Percentiles rank a stretch among this genome's conserved stretches.
These are phyloP conservation scores for Etheostoma spectabile DNA, from an alignment of 2,113 vertebrate genomes.

Conservation along the genomic window DNA sequence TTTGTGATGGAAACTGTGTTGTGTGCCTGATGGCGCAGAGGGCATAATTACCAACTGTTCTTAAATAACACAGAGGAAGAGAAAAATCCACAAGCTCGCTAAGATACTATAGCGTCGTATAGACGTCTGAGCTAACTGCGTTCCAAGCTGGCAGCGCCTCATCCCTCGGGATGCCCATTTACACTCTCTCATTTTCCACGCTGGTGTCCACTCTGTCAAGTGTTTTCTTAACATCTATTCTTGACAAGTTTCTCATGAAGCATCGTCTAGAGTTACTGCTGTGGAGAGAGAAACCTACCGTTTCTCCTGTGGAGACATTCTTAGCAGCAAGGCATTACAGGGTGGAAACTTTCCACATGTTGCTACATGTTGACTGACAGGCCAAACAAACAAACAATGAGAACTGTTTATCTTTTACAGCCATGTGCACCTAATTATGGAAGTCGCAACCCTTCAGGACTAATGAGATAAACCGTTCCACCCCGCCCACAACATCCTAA, in stretches of 20 bases:
- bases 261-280: conserved; percentile 52
- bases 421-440: conserved; percentile 76
- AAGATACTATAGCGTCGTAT: conserved; percentile 26
- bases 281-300: conserved; percentile 51
- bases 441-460: conserved; percentile 65
- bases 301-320: conserved; percentile 45
- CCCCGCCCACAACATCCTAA: conserved; percentile 72
- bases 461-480: conserved; percentile 78
- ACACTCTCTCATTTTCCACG: conserved; percentile 59
- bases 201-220: conserved; percentile 67
- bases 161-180: conserved; percentile 54
- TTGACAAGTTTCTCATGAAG: conserved; percentile 56
- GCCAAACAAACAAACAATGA: conserved; percentile 76
- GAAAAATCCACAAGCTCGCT: conserved; percentile 34
- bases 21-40: conserved; percentile 40
- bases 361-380: conserved; percentile 67
- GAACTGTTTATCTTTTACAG: conserved; percentile 76
- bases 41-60: conserved; percentile 30
- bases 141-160: conserved; percentile 44
- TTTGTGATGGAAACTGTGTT: conserved; percentile 23
- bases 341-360: conserved; percentile 65
- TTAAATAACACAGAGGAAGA: conserved; percentile 45
- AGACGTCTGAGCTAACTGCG: conserved; percentile 46
- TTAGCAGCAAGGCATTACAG: conserved; percentile 39
- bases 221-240: conserved; percentile 67